These are phyloP conservation scores for Phocides pigmalion DNA, from an alignment of 1,140 invertebrate genomes.

Conservation along the genomic window DNA sequence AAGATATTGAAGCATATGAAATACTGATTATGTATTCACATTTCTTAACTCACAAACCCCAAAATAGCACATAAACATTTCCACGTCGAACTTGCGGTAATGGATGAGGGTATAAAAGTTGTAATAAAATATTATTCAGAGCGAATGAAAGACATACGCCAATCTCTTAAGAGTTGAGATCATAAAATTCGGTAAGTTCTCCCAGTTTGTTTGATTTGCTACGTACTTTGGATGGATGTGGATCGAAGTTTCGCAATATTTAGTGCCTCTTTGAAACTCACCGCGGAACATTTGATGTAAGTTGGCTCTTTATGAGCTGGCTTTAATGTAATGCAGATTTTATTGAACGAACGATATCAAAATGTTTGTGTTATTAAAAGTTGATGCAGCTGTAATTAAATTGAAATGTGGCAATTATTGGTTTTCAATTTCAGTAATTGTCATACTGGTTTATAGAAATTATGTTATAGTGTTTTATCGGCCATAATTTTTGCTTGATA, in stretches of 20 bases:
- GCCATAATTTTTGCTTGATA: too few relatives aligned
- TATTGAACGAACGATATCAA: background rate
- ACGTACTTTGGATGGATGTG: constrained; percentile 25
- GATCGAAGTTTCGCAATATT: constrained; percentile 25
- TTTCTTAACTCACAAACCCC: constrained; percentile 1
- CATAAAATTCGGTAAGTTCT: constrained; percentile 32
- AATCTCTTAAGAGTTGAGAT: constrained; percentile 34
- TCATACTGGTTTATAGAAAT: too few relatives aligned
- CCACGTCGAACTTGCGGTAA: constrained; percentile 26
- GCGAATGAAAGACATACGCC: constrained; percentile 30
- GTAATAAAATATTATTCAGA: constrained; percentile 36
- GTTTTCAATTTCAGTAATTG: background rate
- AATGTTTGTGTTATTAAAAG: background rate
- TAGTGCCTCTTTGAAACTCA: constrained; percentile 29
- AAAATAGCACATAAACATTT: constrained; percentile 32
- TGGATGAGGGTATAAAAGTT: constrained; percentile 33
- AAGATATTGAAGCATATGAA: too few relatives aligned
- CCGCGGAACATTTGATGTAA: constrained; percentile 13
- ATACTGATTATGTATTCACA: too few relatives aligned
- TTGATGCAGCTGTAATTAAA: too few relatives aligned
- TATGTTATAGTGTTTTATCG: too few relatives aligned
- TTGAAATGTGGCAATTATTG: background rate
- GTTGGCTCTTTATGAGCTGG: constrained; percentile 6
- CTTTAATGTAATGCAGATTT: background rate
- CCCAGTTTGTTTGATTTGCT: constrained; percentile 29